phyloP scores from a whole-genome alignment of 2,113 vertebrate genomes.

The Cricetomys ansorgei region DNA sequence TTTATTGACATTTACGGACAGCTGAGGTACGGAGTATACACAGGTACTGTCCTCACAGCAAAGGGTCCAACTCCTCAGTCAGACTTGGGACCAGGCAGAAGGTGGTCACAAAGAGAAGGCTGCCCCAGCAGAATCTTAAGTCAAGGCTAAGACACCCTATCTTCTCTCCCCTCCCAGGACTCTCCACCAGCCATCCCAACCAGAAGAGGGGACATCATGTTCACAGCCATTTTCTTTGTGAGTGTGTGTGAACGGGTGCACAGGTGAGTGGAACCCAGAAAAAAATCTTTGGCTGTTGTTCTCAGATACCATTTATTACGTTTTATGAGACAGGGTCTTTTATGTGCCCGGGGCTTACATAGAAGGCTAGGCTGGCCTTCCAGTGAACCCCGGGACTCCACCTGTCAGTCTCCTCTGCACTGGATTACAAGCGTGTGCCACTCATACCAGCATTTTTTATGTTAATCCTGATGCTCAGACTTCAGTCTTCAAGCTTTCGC shows the following conservation, averaged over 20 bases:
- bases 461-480: not conserved
- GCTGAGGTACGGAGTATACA: not conserved
- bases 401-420: not conserved
- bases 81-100: not conserved
- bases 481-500: not conserved
- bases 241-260: not conserved
- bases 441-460: not conserved
- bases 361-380: not conserved
- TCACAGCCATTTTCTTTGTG: not conserved
- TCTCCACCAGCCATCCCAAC: not conserved
- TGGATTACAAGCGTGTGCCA: too few relatives aligned
- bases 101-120: not conserved
- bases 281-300: slow-evolving; percentile 38
- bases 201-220: not conserved
- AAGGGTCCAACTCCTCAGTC: not conserved
- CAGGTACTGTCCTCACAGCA: not conserved
- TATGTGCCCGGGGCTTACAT: not conserved
- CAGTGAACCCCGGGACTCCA: not conserved
- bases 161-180: not conserved
- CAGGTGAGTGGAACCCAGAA: not conserved
- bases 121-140: not conserved
- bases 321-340: not conserved
- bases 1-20: not conserved
- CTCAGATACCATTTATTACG: not conserved
- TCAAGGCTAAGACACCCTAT: not conserved